Base-by-base conservation (phyloP, 2,113 vertebrate genomes). In the Blennius ocellaris region DNA sequence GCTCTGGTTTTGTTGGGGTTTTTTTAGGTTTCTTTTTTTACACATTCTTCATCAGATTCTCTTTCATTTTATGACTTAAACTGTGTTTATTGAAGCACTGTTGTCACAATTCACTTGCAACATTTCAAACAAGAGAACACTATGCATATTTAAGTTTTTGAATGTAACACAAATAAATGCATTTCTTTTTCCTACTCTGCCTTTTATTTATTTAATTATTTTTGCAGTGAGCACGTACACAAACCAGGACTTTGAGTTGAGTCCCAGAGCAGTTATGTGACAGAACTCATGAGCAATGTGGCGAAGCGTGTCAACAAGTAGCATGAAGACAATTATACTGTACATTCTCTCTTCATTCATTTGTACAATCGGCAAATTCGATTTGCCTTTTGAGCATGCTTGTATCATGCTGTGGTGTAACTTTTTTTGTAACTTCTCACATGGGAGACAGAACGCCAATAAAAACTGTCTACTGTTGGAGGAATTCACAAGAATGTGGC, bases 131-230 rank as follows among this genome's bases (percentile, higher is more conserved):
- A 68, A 69, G 71, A 78, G 47, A 81, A 81, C 80, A 81, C 81
- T 84, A 85, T 90, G 83, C 87, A 91, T 87, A 86, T 73, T 78
- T 93, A 84, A 91, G 88, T 92, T 90, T 87, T 88, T 73, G 58
- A 60, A 16, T 88, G 76, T 86, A 86, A 83, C 87, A 90, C 85
- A 88, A 93, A 93, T 93, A 93, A 93, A 93, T 82, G 69, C 1
- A 38, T 77, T 70, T 45, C 21, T 64, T 51, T 10, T 75, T 81
- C 69, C 53, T 45, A 47, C 55, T 48, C 11, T 54, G 77, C 17
- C 17, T 45, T 9, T 68, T 47, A 59, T 64, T 30, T 30, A 30
- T 30, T 4, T 30, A 30, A 2, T 30, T 4, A 30, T 30, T 77
- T 16, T 82, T 83, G 44, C 5, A 39, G 44, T 14, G n/a, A 43